These are phyloP conservation scores for Chelonus formosanus DNA, from an alignment of 2,888 invertebrate species.

Conservation along the genomic window DNA sequence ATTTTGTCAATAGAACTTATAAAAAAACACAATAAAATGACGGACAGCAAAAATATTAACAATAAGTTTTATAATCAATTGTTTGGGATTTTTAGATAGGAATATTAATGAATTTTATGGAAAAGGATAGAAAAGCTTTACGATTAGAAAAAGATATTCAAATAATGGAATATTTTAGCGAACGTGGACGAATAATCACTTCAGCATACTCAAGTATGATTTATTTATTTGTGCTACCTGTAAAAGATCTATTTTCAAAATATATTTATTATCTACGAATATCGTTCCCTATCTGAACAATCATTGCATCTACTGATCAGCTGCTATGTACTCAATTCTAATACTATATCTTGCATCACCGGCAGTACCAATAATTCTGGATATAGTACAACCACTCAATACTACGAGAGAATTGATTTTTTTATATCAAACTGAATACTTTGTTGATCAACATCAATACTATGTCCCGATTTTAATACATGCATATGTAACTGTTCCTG, in stretches of 20 bases:
- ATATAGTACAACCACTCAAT: constrained; percentile 34
- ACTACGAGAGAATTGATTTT: constrained; percentile 28
- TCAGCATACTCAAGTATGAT: constrained; percentile 33
- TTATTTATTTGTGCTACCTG: not conserved
- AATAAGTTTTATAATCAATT: not conserved
- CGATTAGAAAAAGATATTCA: constrained; percentile 14
- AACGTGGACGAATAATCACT: constrained; percentile 19
- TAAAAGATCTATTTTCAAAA: no score
- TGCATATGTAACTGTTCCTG: constrained; percentile 27
- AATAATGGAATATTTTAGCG: constrained; percentile 26
- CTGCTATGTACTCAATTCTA: constrained; percentile 35
- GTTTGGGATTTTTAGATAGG: not conserved
- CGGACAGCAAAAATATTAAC: not conserved
- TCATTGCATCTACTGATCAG: constrained; percentile 14
- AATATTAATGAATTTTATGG: constrained; percentile 14
- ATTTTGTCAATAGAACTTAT: no score
- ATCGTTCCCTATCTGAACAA: no score
- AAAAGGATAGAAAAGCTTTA: constrained; percentile 32
- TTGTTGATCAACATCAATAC: constrained; percentile 23
- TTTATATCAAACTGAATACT: constrained; percentile 20
- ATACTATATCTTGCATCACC: constrained; percentile 31
- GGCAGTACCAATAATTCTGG: constrained; percentile 30
- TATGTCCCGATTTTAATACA: constrained; percentile 25
- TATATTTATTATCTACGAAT: no score
- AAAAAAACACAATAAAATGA: no score